phyloP scores from a whole-genome alignment of 2,797 vertebrate genomes.

The Holocentrus rufus region DNA sequence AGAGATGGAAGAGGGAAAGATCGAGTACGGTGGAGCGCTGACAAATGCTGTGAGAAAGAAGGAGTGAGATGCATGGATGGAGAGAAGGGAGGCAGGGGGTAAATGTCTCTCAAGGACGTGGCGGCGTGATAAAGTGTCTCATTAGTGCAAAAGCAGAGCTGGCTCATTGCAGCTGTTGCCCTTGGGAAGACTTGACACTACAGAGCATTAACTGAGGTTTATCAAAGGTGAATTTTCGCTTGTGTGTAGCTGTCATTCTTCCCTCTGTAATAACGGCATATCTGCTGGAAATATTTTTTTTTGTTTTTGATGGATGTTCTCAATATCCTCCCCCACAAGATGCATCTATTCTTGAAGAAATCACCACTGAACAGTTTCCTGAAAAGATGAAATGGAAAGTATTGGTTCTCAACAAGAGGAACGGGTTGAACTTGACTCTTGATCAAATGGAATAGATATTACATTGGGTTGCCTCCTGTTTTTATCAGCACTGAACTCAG shows the following conservation, averaged over 20 bases:
- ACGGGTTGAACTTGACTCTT: neutral
- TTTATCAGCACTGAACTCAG: neutral
- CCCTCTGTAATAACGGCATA: neutral
- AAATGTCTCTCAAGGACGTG: slow-evolving; percentile 55
- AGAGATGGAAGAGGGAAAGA: slow-evolving; percentile 22
- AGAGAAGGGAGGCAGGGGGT: slow-evolving; percentile 5
- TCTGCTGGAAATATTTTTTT: neutral
- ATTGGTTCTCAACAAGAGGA: neutral
- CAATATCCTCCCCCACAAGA: neutral
- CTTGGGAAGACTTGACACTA: slow-evolving; percentile 26
- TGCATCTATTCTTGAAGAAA: neutral
- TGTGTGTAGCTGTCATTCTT: slow-evolving; percentile 14
- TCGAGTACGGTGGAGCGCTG: neutral
- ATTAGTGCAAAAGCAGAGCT: slow-evolving; percentile 49
- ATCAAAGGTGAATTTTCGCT: slow-evolving; percentile 19
- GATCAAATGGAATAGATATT: neutral
- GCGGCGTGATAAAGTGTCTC: slow-evolving; percentile 61
- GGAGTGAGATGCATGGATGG: slow-evolving; percentile 34
- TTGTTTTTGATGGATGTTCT: neutral
- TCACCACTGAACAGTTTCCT: neutral
- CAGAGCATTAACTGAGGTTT: slow-evolving; percentile 22
- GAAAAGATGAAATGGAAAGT: neutral
- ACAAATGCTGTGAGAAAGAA: slow-evolving; percentile 40
- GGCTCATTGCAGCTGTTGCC: slow-evolving; percentile 43
- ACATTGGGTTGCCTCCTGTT: neutral